phyloP scores from a whole-genome alignment of 2,113 vertebrate species.

The Pyxicephalus adspersus region DNA sequence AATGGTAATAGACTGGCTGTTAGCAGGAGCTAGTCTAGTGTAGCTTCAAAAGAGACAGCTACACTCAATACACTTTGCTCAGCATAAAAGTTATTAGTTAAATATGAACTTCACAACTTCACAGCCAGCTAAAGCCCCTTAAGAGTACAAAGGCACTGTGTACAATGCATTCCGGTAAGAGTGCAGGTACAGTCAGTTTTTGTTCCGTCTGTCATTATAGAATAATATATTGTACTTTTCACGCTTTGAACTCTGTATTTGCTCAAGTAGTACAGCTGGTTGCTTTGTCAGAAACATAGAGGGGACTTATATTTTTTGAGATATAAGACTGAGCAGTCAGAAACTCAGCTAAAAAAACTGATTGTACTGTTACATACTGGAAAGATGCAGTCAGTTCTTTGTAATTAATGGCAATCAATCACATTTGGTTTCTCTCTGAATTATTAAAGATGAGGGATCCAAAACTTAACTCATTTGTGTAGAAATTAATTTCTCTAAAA shows the following conservation, averaged over 20 bases:
- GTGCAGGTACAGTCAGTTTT: constrained; percentile 1
- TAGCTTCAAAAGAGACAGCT: neutral
- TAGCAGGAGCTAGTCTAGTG: neutral
- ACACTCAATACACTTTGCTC: neutral
- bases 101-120: constrained; percentile 7
- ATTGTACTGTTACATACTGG: too few relatives aligned
- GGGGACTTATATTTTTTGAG: neutral
- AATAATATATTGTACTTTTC: constrained; percentile 6
- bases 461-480: too few relatives aligned
- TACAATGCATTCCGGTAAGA: neutral
- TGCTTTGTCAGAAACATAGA: neutral
- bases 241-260: constrained; percentile 40
- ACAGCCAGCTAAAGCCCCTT: constrained; percentile 1
- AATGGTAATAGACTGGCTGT: too few relatives aligned
- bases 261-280: neutral
- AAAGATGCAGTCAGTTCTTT: too few relatives aligned
- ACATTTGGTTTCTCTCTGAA: too few relatives aligned
- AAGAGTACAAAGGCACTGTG: neutral
- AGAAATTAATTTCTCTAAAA: too few relatives aligned
- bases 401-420: too few relatives aligned
- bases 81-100: neutral
- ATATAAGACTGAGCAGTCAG: too few relatives aligned
- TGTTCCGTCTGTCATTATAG: constrained; percentile 1
- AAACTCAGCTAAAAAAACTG: too few relatives aligned
- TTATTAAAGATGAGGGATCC: too few relatives aligned